A percentile compares a stretch with the other conserved stretches of the same genome.
phyloP scores from a whole-genome alignment of 2,797 vertebrate species.

The Pelobates cultripes region DNA sequence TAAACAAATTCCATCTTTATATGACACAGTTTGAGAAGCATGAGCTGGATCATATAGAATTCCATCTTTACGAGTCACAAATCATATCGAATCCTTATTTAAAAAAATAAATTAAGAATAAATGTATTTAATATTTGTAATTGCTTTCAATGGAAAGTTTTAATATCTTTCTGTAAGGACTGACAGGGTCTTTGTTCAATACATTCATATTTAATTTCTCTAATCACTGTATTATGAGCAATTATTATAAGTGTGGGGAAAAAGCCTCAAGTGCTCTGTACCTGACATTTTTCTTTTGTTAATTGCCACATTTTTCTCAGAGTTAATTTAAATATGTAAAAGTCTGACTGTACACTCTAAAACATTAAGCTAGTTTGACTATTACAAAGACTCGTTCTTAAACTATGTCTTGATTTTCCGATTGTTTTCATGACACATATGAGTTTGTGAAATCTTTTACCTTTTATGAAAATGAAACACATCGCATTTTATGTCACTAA shows the following conservation, averaged over 20 bases:
- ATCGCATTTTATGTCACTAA: too few species aligned
- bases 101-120: neutral
- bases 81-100: too few species aligned
- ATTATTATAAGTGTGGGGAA: slow-evolving; percentile 41
- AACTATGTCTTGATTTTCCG: too few species aligned
- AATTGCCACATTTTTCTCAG: slow-evolving; percentile 23
- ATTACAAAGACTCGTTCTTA: neutral
- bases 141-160: neutral
- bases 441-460: too few species aligned
- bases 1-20: too few species aligned
- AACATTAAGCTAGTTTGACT: neutral
- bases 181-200: slow-evolving; percentile 20
- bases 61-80: too few species aligned
- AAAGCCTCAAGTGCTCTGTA: slow-evolving; percentile 12
- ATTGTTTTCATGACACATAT: too few species aligned
- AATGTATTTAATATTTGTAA: slow-evolving; percentile 2
- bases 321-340: slow-evolving; percentile 35
- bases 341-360: slow-evolving; percentile 19
- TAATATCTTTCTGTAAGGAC: neutral
- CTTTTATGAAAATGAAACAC: too few species aligned
- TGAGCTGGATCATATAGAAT: too few species aligned
- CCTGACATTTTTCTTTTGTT: slow-evolving; percentile 33
- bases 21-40: too few species aligned
- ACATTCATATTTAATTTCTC: slow-evolving; percentile 43
- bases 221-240: slow-evolving; percentile 47